A percentile compares a stretch with the other conserved stretches of the same genome.
phyloP scores from a whole-genome alignment of 2,113 vertebrate genomes.

The Thamnophis sirtalis region DNA sequence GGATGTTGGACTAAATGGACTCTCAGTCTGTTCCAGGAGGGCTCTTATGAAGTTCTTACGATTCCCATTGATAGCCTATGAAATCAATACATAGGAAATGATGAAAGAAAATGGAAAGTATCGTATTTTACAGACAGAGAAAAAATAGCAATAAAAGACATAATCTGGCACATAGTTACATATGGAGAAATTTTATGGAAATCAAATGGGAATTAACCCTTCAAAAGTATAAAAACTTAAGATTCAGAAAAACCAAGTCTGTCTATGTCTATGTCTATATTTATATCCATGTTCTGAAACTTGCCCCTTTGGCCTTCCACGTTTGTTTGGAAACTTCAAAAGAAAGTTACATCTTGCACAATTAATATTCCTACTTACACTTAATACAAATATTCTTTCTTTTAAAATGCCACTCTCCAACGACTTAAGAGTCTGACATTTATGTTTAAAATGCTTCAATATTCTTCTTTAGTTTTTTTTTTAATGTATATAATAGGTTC shows the following conservation, averaged over 20 bases:
- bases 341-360: neutral
- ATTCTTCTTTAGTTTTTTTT: neutral
- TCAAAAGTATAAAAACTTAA: neutral
- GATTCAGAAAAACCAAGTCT: neutral
- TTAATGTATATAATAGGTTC: conserved; percentile 1
- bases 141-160: neutral
- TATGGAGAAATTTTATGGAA: neutral
- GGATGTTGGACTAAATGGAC: neutral
- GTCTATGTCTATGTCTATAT: neutral
- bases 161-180: neutral
- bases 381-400: neutral
- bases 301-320: neutral
- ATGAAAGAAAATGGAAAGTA: neutral
- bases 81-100: neutral
- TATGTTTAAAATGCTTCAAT: neutral
- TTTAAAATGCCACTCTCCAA: neutral
- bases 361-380: neutral
- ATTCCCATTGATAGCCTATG: neutral
- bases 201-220: neutral
- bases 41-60: neutral
- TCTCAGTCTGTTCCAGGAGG: neutral
- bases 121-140: neutral
- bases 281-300: neutral
- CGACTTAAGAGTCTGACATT: neutral
- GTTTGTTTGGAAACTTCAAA: neutral